Percentiles rank a stretch among this genome's conserved stretches.
phyloP scores from a whole-genome alignment of 2,113 vertebrate genomes.

The Syngnathus typhle region DNA sequence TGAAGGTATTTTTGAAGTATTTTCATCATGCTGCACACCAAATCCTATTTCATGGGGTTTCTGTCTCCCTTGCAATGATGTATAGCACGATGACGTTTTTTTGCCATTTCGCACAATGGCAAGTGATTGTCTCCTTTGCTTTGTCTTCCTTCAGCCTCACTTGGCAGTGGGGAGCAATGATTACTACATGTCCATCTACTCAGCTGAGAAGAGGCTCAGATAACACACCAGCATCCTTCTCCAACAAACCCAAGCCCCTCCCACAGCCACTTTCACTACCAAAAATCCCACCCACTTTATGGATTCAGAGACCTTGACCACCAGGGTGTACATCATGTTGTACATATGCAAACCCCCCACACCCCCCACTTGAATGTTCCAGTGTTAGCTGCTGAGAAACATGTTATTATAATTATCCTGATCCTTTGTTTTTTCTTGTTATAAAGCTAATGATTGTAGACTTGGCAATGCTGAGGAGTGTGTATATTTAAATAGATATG shows the following conservation, averaged over 20 bases:
- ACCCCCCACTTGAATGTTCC: constrained; percentile 81
- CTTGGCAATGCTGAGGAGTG: constrained; percentile 69
- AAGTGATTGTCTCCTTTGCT: not conserved
- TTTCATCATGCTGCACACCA: too few relatives aligned
- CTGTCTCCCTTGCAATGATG: too few relatives aligned
- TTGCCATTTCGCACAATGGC: too few relatives aligned
- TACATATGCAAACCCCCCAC: constrained; percentile 80
- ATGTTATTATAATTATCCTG: constrained; percentile 58
- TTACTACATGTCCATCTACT: constrained; percentile 99
- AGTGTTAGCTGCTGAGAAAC: constrained; percentile 80
- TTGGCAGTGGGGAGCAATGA: constrained; percentile 97
- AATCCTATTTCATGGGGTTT: too few relatives aligned
- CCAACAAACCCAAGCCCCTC: constrained; percentile 2
- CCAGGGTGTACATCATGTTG: constrained; percentile 71
- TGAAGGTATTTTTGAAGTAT: too few relatives aligned
- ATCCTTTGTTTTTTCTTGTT: constrained; percentile 69
- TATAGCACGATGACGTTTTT: too few relatives aligned
- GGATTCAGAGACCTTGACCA: constrained; percentile 35
- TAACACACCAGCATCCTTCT: constrained; percentile 69
- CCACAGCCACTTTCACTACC: not conserved
- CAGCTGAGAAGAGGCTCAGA: constrained; percentile 94
- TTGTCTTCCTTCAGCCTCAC: constrained; percentile 77
- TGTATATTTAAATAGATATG: constrained; percentile 69
- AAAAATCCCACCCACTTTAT: constrained; percentile 16
- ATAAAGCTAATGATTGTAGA: constrained; percentile 74